phyloP scores from a whole-genome alignment of 2,113 vertebrate species.

The Epinephelus fuscoguttatus region DNA sequence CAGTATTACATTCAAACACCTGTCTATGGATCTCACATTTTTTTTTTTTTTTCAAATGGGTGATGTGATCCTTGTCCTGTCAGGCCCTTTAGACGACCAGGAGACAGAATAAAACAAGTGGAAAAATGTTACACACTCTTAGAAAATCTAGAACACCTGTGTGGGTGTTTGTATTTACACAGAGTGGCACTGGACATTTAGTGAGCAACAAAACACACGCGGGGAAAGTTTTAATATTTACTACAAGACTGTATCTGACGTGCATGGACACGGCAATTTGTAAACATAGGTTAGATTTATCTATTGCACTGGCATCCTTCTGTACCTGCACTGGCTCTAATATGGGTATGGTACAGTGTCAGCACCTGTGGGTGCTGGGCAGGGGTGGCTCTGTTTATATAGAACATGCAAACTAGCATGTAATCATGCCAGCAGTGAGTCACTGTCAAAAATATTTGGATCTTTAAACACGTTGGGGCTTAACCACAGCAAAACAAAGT shows the following conservation, averaged over 20 bases:
- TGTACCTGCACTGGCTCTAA: slow-evolving; percentile 51
- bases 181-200: slow-evolving; percentile 68
- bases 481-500: slow-evolving; percentile 4
- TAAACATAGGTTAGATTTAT: slow-evolving; percentile 62
- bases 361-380: background rate
- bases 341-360: background rate
- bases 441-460: slow-evolving; percentile 21
- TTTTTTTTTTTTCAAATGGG: slow-evolving; percentile 1
- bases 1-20: slow-evolving; percentile 84
- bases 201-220: slow-evolving; percentile 21
- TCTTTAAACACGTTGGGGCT: slow-evolving; percentile 15
- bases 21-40: slow-evolving; percentile 66
- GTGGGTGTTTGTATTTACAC: slow-evolving; percentile 65
- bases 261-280: slow-evolving; percentile 46
- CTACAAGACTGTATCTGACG: slow-evolving; percentile 40
- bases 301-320: slow-evolving; percentile 62
- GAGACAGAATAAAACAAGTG: slow-evolving; percentile 54
- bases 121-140: slow-evolving; percentile 51
- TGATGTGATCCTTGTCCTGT: slow-evolving; percentile 49
- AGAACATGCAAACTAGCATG: slow-evolving; percentile 24
- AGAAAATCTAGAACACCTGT: slow-evolving; percentile 45
- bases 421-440: slow-evolving; percentile 22
- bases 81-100: slow-evolving; percentile 37
- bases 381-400: background rate
- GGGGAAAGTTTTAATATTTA: slow-evolving; percentile 15